Conservation (phyloP, 2,113 vertebrate species). For the Onychostruthus taczanowskii region DNA sequence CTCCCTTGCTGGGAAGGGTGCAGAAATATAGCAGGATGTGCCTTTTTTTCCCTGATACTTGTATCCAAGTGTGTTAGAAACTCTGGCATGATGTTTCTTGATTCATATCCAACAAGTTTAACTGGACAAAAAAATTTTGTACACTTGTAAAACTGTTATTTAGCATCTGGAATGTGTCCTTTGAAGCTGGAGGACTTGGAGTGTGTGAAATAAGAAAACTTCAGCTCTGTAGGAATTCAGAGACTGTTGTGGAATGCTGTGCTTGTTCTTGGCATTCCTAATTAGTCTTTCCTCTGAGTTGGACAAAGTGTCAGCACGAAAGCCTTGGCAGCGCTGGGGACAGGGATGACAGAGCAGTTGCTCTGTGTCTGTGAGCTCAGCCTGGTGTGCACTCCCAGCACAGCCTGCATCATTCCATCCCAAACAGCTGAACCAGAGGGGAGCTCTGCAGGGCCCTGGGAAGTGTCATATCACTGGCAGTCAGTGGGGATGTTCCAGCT, state of each 20-base stretch:
- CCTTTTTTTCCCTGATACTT: neutral
- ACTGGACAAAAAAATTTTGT: neutral
- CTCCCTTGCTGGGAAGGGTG: neutral
- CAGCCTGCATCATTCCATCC: neutral
- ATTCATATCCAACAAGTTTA: neutral
- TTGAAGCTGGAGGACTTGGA: neutral
- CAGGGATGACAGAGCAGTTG: neutral
- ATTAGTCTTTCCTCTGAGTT: neutral
- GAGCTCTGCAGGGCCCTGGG: neutral
- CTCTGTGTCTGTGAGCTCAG: neutral
- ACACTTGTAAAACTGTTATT: neutral
- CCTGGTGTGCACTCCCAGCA: neutral
- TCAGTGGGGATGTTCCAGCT: neutral
- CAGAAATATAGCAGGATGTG: neutral
- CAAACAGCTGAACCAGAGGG: neutral
- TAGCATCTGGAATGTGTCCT: neutral
- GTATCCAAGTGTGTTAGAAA: neutral
- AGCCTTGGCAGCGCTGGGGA: neutral
- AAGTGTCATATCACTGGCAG: rapidly evolving
- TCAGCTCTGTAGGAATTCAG: neutral
- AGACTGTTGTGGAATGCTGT: neutral
- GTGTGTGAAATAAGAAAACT: neutral
- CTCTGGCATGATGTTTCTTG: neutral
- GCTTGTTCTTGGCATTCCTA: neutral
- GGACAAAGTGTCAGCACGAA: neutral